Evolutionary conservation across 2,797 vertebrate species (phyloP), one percentile per base, ranked within the genome.

Genomic region (Sebastolobus alascanus): DNA sequence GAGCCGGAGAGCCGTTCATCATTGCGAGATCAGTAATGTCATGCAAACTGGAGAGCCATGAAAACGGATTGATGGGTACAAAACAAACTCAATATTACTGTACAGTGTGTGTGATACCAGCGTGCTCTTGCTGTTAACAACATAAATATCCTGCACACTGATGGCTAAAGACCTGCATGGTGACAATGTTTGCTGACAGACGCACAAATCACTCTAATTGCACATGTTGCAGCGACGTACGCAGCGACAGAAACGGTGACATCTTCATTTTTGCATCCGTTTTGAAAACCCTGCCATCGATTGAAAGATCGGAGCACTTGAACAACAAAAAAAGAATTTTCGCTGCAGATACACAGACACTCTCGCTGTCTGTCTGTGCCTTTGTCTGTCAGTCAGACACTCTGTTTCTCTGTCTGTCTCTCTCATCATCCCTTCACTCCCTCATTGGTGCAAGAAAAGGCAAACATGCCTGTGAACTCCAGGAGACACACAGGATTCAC

Each of bases 361-460:
- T 50, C n/a, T 38, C 4, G 14, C 68, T 67, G 80, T 78, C 69
- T 83, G 68, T 33, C 72, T 55, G 64, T 2, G 46, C 59, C 69
- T 87, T 56, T 83, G 63, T 84, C 40, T 75, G 63, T 74, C 65
- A 80, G 20, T 79, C 82, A 75, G 40, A 55, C 25, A 6, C 35
- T 58, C n/a, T 64, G 25, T 60, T 29, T 68, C 76, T 56, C 64
- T 25, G 59, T 74, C 43, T 64, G 69, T 56, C 35, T 58, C 55
- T 84, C 75, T 68, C 75, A 73, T 85, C 80, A 60, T 73, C 11
- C 54, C 33, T 20, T 84, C 78, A 37, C 74, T 76, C 64, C 50
- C 63, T 84, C 84, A 73, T 77, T 80, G 82, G 66, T 25, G 66
- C 68, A 80, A 80, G 79, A 87, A 89, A 89, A 87, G 50, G 72